phyloP scores from a whole-genome alignment of 2,797 vertebrate genomes.

The Esox masquinongy region DNA sequence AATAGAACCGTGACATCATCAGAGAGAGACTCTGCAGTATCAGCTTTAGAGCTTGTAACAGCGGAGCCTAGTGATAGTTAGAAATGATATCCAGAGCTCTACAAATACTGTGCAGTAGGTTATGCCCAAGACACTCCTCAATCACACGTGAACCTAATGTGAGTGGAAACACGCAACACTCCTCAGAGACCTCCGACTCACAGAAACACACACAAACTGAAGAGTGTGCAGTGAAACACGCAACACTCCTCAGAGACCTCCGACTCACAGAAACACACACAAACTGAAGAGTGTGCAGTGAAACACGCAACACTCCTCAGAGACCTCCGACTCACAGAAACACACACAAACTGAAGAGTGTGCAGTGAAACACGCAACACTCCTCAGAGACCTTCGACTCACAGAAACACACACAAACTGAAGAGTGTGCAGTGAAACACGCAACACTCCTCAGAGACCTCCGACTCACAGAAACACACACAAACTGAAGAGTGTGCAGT shows the following conservation, averaged over 20 bases:
- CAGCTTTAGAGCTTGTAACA: conserved; percentile 10
- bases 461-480: conserved; percentile 7
- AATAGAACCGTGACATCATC: conserved; percentile 29
- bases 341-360: conserved; percentile 18
- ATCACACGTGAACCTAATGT: not conserved
- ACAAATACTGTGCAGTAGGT: not conserved
- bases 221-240: conserved; percentile 19
- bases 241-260: conserved; percentile 17
- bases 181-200: conserved; percentile 15
- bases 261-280: conserved; percentile 7
- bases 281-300: conserved; percentile 19
- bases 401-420: conserved; percentile 11
- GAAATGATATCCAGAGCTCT: not conserved
- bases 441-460: conserved; percentile 12
- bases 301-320: conserved; percentile 12
- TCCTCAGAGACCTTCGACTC: conserved; percentile 14
- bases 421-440: conserved; percentile 11
- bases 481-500: conserved; percentile 16
- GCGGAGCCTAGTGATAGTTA: not conserved
- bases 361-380: conserved; percentile 18
- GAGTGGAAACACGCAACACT: not conserved
- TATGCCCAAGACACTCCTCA: not conserved
- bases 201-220: conserved; percentile 12
- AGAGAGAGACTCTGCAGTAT: conserved; percentile 5
- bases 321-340: conserved; percentile 10